Percentiles rank a stretch among this genome's conserved stretches.
phyloP scores from a whole-genome alignment of 2,888 invertebrate genomes.

The Piscicola geometra region DNA sequence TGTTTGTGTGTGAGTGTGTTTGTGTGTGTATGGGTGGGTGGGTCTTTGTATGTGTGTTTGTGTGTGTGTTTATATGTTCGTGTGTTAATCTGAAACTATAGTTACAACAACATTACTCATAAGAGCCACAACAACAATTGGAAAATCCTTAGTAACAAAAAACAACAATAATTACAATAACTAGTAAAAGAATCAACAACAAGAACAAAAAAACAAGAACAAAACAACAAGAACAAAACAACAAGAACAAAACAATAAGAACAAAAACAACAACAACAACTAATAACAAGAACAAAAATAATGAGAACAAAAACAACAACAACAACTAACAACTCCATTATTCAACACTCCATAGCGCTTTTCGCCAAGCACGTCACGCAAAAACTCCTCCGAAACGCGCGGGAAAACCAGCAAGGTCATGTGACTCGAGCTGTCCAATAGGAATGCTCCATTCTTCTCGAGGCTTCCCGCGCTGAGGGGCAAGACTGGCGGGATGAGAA shows the following conservation, averaged over 20 bases:
- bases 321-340: slow-evolving; percentile 46
- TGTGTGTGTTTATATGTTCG: too few relatives aligned
- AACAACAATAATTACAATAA: neutral
- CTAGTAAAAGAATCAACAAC: too few relatives aligned
- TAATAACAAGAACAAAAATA: neutral
- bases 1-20: too few relatives aligned
- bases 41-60: too few relatives aligned
- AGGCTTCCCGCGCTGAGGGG: slow-evolving; percentile 75
- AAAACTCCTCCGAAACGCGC: slow-evolving; percentile 69
- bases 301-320: neutral
- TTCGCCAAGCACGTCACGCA: slow-evolving; percentile 72
- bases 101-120: too few relatives aligned
- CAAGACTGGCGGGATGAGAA: slow-evolving; percentile 67
- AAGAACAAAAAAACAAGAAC: neutral
- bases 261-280: neutral
- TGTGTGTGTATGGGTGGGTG: too few relatives aligned
- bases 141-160: neutral
- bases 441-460: slow-evolving; percentile 76
- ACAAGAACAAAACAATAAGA: neutral
- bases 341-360: slow-evolving; percentile 50
- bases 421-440: slow-evolving; percentile 78
- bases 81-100: too few relatives aligned
- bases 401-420: slow-evolving; percentile 80
- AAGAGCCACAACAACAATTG: neutral
- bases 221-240: neutral